Evolutionary conservation across 1,140 invertebrate species (phyloP).

Genomic region (Vanessa atalanta): DNA sequence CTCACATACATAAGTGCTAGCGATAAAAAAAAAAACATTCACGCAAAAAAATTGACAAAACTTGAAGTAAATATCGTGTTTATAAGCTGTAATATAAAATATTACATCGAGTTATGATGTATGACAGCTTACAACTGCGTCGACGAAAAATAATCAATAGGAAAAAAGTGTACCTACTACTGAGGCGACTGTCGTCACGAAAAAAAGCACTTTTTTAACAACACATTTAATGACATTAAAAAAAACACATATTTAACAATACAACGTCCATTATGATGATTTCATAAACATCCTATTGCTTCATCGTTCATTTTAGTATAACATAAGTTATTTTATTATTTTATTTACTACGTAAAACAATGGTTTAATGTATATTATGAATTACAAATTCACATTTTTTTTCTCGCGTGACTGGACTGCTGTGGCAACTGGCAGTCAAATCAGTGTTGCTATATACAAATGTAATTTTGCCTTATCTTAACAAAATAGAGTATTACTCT

Average conservation of each 20-base stretch:
- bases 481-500: too few species aligned
- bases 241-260: constrained; percentile 31
- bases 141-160: constrained; percentile 42
- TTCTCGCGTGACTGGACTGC: constrained; percentile 59
- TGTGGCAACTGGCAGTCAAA: constrained; percentile 44
- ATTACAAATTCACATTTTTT: constrained; percentile 62
- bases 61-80: not conserved
- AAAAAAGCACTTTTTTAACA: constrained; percentile 46
- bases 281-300: not conserved
- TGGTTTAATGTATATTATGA: constrained; percentile 43
- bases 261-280: constrained; percentile 1
- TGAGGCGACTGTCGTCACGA: constrained; percentile 30
- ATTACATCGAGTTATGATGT: not conserved
- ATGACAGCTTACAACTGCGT: constrained; percentile 13
- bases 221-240: constrained; percentile 37
- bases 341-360: constrained; percentile 48
- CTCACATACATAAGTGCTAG: too few species aligned
- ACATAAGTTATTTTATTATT: constrained; percentile 26
- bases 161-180: constrained; percentile 43
- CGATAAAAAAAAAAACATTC: too few species aligned
- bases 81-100: constrained; percentile 8
- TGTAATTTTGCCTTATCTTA: not conserved
- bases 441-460: constrained; percentile 40
- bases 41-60: not conserved
- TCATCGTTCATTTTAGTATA: constrained; percentile 20